Base-by-base conservation (phyloP, 1,140 invertebrate genomes). In the Nymphalis io region DNA sequence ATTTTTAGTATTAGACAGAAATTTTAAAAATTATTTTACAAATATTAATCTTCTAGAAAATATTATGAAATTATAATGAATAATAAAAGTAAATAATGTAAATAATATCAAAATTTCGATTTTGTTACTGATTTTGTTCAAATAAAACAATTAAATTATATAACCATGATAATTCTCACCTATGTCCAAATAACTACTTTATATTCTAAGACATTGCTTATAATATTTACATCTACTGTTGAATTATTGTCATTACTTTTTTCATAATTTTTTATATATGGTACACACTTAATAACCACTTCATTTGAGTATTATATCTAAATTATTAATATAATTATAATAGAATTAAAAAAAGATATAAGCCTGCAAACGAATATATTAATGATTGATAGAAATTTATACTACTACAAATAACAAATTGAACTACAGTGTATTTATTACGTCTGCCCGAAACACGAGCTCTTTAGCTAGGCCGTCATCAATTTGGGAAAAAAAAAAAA, bases 151-250 rank as follows among this genome's bases (percentile, higher is more conserved):
- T 44, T 3, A 27, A 12, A 46, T 46, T n/a, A 46, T 42, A 42
- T 59, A 33, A 62, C 60, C 66, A 74, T 75, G 88, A 88, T 87
- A 90, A 90, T 90, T 88, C 84, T 87, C 88, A 88, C 86, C 73
- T 79, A 88, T 90, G 88, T 87, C 88, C 88, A 90, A 88, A 73
- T 66, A 71, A 68, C 69, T 74, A 74, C 59, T 61, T 44, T 57
- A 39, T 57, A 15, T 40, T 46, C 40, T 21, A 58, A 20, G 46
- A 58, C 20, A 27, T 55, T 27, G 10, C 11, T 63, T 38, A 33
- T 63, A 40, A 61, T 61, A 61, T 51, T 39, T 63, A 63, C 46
- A 51, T 10, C 23, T 53, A 46, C 21, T 1, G 3, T 23, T 55
- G 20, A 55, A 23, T 55, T 55, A 55, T 27, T 55, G 51, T 55